Evolutionary conservation across 2,888 invertebrate genomes (phyloP).

Genomic region (Diachrysia chrysitis): DNA sequence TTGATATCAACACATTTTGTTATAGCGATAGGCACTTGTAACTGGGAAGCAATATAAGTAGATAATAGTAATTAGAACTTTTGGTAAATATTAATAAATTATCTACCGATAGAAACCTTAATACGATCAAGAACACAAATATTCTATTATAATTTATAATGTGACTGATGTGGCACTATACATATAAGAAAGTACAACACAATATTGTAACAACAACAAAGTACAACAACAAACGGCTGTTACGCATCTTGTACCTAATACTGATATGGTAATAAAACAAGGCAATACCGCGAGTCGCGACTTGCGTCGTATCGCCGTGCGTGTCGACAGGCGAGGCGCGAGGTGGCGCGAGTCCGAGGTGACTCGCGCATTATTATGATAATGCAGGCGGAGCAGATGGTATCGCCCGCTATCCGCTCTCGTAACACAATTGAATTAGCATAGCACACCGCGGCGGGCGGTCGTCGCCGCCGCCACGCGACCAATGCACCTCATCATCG

Average conservation of each 20-base stretch:
- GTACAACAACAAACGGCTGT: constrained; percentile 34
- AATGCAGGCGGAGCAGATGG: constrained; percentile 84
- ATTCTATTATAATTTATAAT: too few species aligned
- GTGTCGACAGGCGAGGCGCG: constrained; percentile 72
- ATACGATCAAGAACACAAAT: too few species aligned
- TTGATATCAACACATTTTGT: constrained; percentile 12
- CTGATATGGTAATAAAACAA: constrained; percentile 57
- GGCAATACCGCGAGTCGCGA: constrained; percentile 20
- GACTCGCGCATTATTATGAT: constrained; percentile 88
- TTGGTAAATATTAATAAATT: too few species aligned
- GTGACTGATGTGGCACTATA: neutral
- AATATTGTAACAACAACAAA: constrained; percentile 29
- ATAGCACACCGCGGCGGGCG: constrained; percentile 86
- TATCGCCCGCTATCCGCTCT: constrained; percentile 81
- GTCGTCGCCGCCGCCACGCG: constrained; percentile 85
- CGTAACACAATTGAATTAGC: constrained; percentile 88
- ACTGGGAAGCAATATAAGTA: neutral
- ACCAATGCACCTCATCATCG: constrained; percentile 71
- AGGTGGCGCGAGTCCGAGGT: constrained; percentile 67
- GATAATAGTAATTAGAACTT: too few species aligned
- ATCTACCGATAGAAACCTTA: neutral
- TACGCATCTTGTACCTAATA: constrained; percentile 52
- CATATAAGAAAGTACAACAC: constrained; percentile 7
- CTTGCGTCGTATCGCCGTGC: constrained; percentile 47
- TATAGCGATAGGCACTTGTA: constrained; percentile 25